Conservation (phyloP, 2,113 vertebrate genomes). For the Paracanthobrama guichenoti region DNA sequence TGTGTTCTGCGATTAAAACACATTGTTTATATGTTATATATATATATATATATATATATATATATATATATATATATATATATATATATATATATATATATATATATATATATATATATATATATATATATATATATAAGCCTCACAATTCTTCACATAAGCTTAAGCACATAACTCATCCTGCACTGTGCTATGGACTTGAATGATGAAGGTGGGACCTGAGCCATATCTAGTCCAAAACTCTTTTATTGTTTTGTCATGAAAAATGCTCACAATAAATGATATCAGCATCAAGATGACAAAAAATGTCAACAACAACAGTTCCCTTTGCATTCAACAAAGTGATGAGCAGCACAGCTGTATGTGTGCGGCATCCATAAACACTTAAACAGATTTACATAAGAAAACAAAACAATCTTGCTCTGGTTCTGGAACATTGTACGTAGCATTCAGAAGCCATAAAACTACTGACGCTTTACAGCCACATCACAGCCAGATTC, state of each 20-base stretch:
- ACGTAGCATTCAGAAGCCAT: slow-evolving; percentile 50
- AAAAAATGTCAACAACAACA: background rate
- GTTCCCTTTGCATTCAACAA: slow-evolving; percentile 4
- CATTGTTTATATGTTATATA: too few species aligned
- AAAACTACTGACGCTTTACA: slow-evolving; percentile 58
- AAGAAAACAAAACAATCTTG: slow-evolving; percentile 37
- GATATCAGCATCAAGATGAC: background rate
- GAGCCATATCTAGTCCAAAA: background rate
- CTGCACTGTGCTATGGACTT: background rate
- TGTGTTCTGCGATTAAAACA: too few species aligned
- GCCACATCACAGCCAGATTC: slow-evolving; percentile 58
- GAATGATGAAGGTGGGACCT: background rate
- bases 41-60: too few species aligned
- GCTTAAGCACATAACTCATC: background rate
- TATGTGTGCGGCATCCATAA: slow-evolving; percentile 21
- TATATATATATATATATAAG: too few species aligned
- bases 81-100: too few species aligned
- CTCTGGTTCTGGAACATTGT: slow-evolving; percentile 40
- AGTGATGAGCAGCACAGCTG: background rate
- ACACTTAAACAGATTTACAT: slow-evolving; percentile 17
- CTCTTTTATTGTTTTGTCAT: background rate
- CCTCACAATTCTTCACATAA: too few species aligned
- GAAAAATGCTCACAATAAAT: background rate
- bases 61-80: too few species aligned
- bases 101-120: too few species aligned